Evolutionary conservation across 2,888 invertebrate genomes (phyloP), one percentile per base, ranked within the genome.

Genomic region (Schizotus pectinicornis): DNA sequence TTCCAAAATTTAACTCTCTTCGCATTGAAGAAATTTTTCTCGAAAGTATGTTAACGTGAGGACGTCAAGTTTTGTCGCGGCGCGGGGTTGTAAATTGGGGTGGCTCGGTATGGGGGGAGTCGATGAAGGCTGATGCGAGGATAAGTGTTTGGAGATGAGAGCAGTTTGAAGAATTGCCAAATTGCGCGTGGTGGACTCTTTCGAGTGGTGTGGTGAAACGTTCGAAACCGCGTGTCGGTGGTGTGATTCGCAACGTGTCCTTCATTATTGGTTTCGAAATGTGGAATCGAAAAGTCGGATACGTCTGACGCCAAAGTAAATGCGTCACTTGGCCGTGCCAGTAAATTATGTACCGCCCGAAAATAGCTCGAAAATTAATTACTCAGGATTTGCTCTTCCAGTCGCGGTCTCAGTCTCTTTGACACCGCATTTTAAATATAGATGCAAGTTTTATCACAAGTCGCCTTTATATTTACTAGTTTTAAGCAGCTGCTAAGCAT

Each of bases 331-430:
- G 67, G 67, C 68, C 65, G 68, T 72, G 69, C 67, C 68, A 63
- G 67, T 70, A 68, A 72, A 71, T 69, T 70, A 72, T 72, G 65
- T 72, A 67, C 68, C 65, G 54, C 64, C 67, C 69, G 63, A 74
- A 74, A 75, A 74, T 74, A 75, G 67, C 71, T 64, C 61, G 59
- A 68, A 68, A 73, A 73, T 72, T 74, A 71, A 74, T 74, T 72
- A 69, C 63, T 64, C 51, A 65, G 67, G 67, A 68, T 71, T 69
- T 71, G 68, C 68, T 65, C 56, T 62, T 69, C 66, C 67, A 66
- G 68, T 65, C 68, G 63, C 59, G 55, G 64, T 63, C 64, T 63
- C 63, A 67, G 67, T 67, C 73, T 72, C 72, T 74, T 74, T 72
- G 73, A 74, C 73, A 75, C 69, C 67, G 61, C 56, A 68, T 68